Evolutionary conservation across 2,113 vertebrate genomes (phyloP).

Genomic region (Himantopus leucocephalus): DNA sequence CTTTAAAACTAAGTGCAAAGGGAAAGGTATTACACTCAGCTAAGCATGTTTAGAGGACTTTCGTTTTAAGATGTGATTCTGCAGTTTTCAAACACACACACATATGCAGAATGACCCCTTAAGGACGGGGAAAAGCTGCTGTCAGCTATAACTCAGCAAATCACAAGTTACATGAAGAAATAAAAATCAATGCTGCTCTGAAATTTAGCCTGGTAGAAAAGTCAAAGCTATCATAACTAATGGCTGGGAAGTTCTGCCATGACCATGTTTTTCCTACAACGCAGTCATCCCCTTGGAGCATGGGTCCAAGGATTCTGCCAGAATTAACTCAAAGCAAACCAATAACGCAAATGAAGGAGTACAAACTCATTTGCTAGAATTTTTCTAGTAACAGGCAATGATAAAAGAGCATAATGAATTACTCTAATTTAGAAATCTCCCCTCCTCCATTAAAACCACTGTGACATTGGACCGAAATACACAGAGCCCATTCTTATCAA

Average conservation of each 20-base stretch:
- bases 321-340: neutral
- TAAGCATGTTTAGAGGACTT: neutral
- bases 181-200: neutral
- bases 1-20: constrained; percentile 3
- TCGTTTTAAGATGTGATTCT: neutral
- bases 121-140: neutral
- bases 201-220: neutral
- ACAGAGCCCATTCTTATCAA: neutral
- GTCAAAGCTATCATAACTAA: neutral
- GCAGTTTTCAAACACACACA: neutral
- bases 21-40: neutral
- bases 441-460: neutral
- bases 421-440: neutral
- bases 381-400: neutral
- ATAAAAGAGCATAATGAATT: neutral
- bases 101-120: neutral
- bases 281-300: neutral
- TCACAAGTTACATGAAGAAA: neutral
- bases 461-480: neutral
- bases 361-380: neutral
- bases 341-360: neutral
- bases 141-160: constrained; percentile 6
- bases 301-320: neutral
- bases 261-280: neutral
- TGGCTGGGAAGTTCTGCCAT: neutral